Evolutionary conservation across 2,113 vertebrate species (phyloP), one percentile per base, ranked within the genome.

Genomic region (Aegypius monachus): DNA sequence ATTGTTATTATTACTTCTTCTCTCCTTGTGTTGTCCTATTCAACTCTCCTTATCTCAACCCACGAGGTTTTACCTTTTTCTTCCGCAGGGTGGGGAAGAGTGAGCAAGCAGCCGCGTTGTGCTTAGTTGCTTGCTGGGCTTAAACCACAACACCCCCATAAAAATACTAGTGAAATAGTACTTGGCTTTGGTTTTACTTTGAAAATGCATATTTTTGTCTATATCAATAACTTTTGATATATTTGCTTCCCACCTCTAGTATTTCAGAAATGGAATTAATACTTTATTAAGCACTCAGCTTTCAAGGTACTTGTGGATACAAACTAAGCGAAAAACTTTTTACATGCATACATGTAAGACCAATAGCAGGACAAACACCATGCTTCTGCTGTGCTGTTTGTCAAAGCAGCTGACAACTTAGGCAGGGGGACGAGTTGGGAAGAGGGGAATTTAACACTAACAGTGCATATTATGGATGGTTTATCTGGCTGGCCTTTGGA

Each of bases 401-500:
- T 50, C 75, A 92, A 83, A 93, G 50, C 72, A 94, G 38, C 31
- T 90, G 59, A 90, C 43, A 83, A 38, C 26, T 55, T 52, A 81
- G 63, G 45, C 18, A 16, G 83, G 19, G 25, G n/a, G 17, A 84
- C 1, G 11, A 81, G 42, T 8, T 21, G 81, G 8, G 19, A 87
- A 88, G 62, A 88, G 48, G 27, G 48, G 65, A 92, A 89, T 79
- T 95, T 81, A 77, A 53, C n/a, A 34, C 59, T 93, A 91, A 56
- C 40, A 85, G 40, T 61, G 40, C 6, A 8, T 67, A 42, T 92
- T 86, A 92, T 67, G 73, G 59, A 89, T 71, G 72, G 15, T 40
- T 88, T 95, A 81, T 84, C 83, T 92, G 72, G 10, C 15, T 92
- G 68, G 56, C 77, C 77, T 86, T 84, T 89, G 84, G 78, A 87